These are phyloP conservation scores for Sarcoramphus papa DNA, from an alignment of 2,797 vertebrate genomes.

Conservation along the genomic window DNA sequence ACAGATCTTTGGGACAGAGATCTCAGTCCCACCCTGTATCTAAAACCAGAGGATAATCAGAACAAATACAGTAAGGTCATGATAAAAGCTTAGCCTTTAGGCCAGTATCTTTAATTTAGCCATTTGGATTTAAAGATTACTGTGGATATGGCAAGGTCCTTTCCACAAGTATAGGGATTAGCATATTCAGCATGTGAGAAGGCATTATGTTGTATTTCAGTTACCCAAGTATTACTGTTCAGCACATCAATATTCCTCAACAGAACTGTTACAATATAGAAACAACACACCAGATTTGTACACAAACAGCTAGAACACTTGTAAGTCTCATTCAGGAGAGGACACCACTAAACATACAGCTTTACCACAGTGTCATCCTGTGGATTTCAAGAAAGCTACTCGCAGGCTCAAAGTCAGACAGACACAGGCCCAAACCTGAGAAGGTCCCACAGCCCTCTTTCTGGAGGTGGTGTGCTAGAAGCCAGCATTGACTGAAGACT, in stretches of 20 bases:
- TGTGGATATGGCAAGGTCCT: neutral
- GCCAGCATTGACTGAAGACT: neutral
- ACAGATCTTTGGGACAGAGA: neutral
- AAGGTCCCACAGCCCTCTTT: neutral
- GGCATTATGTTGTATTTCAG: neutral
- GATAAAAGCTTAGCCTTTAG: neutral
- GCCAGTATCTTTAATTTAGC: neutral
- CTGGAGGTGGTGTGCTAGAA: neutral
- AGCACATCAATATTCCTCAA: neutral
- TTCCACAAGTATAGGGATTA: neutral
- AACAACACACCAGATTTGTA: neutral
- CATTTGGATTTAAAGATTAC: neutral
- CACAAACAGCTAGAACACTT: neutral
- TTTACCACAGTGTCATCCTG: neutral
- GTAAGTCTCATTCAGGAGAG: neutral
- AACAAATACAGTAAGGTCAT: neutral
- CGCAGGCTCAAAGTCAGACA: neutral
- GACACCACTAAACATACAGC: neutral
- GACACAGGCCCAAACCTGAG: neutral
- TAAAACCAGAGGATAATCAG: neutral
- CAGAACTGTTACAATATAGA: neutral
- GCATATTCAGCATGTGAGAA: rapidly evolving
- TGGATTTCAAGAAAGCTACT: neutral
- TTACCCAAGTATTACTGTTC: neutral
- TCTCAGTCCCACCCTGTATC: neutral